Percentiles rank a stretch among this genome's conserved stretches.
Evolutionary conservation across 35 echinoderm and acorn worm species (phyloP).

Genomic region (Diadema setosum): DNA sequence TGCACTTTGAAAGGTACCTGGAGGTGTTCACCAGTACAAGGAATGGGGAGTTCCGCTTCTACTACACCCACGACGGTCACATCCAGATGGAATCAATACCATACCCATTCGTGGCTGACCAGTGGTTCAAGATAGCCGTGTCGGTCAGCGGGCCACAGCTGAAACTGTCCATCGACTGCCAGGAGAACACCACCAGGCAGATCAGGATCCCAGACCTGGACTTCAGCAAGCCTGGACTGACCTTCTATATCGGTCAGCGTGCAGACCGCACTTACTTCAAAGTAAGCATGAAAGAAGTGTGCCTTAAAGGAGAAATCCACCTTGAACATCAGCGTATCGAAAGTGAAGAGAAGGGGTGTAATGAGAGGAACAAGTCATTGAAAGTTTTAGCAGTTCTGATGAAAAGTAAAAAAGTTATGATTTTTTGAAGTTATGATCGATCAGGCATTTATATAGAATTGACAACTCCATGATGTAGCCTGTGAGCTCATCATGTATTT

Average conservation of each 20-base stretch:
- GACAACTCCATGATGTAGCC: too few species aligned
- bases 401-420: too few species aligned
- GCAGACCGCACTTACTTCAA: slow-evolving; percentile 68
- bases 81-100: slow-evolving; percentile 46
- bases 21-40: slow-evolving; percentile 83
- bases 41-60: slow-evolving; percentile 72
- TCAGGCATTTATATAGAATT: too few species aligned
- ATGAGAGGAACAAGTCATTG: too few species aligned
- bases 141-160: slow-evolving; percentile 75
- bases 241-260: slow-evolving; percentile 74
- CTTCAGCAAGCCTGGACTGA: slow-evolving; percentile 41
- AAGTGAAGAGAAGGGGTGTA: too few species aligned
- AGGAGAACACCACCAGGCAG: slow-evolving; percentile 30
- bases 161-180: slow-evolving; percentile 63
- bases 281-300: too few species aligned
- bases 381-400: too few species aligned
- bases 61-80: slow-evolving; percentile 63
- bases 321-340: too few species aligned
- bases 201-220: slow-evolving; percentile 62
- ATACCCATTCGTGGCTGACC: not conserved
- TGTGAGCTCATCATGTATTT: too few species aligned
- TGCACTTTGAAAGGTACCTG: slow-evolving; percentile 57
- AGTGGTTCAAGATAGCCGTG: slow-evolving; percentile 71
- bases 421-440: too few species aligned
- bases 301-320: too few species aligned